Base-by-base conservation (phyloP, 2,113 vertebrate species). In the Mus pahari region DNA sequence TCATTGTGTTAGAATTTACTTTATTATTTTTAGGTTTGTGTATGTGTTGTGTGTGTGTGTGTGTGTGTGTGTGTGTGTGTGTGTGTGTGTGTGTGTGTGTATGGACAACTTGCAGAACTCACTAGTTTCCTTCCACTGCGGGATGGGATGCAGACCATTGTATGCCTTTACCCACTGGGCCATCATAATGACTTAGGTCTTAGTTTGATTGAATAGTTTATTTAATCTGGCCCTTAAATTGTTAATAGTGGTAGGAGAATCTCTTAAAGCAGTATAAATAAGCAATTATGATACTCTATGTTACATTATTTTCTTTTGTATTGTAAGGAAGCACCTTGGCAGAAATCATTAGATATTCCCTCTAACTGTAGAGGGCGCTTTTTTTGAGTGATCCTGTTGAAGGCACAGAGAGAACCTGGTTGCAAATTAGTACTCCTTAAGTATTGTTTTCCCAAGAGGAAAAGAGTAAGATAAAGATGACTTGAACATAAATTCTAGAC, bases 161-260 rank as follows among this genome's bases (percentile, higher is more conserved):
- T 22, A 22, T 39, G 20, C 20, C 79, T 82, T 82, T n/a, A 60
- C 55, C 53, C 22, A 13, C n/a, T 39, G 36, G 55, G 20, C 79
- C 55, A 16, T n/a, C 31, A 53, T 53, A 24, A 24, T 22, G 17
- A 53, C 20, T 33, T 45, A 20, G 53, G 19, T 58, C 39, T 81
- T 81, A 64, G 19, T 84, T 84, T 60, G 50, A 58, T 68, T 26
- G 11, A 75, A 7, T 90, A 77, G 45, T 70, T 74, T 90, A 60
- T 89, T 92, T 95, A 93, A 86, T 94, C 48, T 60, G 73, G 11
- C 78, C 4, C 48, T 87, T 93, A 70, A 79, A 87, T 82, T 60
- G 84, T 90, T 93, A 96, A 16, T 90, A 70, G 87, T 74, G 10
- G 19, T 83, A 5, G 26, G 17, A 74, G 26, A 88, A 70, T 95